Conservation (phyloP, 2,888 invertebrate species). For the Hoplodrina blanda region DNA sequence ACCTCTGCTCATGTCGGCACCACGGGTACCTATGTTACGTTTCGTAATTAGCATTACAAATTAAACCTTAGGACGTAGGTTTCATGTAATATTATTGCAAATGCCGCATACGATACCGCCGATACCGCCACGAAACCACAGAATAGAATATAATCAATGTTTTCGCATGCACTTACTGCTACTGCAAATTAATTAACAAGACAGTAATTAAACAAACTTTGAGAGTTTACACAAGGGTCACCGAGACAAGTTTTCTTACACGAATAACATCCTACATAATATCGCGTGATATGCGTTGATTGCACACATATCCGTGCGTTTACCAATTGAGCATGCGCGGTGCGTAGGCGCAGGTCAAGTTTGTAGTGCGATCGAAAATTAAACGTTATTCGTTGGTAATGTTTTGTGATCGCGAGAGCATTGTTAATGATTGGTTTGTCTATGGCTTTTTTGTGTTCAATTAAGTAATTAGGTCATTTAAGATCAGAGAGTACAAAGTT, state of each 20-base stretch:
- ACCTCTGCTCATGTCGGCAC: background rate
- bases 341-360: slow-evolving; percentile 51
- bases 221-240: background rate
- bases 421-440: slow-evolving; percentile 19
- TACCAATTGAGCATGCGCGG: slow-evolving; percentile 37
- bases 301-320: slow-evolving; percentile 36
- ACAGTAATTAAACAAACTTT: background rate
- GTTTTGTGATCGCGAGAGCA: slow-evolving; percentile 15
- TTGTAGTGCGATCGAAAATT: slow-evolving; percentile 36
- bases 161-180: too few species aligned
- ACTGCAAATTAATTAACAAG: background rate
- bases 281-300: slow-evolving; percentile 18
- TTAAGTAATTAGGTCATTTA: slow-evolving; percentile 15
- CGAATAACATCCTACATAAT: slow-evolving; percentile 7
- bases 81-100: background rate
- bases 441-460: background rate
- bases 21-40: background rate
- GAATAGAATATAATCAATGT: too few species aligned
- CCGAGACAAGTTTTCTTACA: slow-evolving; percentile 20
- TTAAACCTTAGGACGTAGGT: background rate
- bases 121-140: background rate
- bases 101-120: background rate
- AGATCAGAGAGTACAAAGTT: slow-evolving; percentile 4
- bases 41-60: slow-evolving; percentile 1
- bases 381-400: slow-evolving; percentile 19